Conservation (phyloP, 1,140 invertebrate species). For the Drosophila tani region DNA sequence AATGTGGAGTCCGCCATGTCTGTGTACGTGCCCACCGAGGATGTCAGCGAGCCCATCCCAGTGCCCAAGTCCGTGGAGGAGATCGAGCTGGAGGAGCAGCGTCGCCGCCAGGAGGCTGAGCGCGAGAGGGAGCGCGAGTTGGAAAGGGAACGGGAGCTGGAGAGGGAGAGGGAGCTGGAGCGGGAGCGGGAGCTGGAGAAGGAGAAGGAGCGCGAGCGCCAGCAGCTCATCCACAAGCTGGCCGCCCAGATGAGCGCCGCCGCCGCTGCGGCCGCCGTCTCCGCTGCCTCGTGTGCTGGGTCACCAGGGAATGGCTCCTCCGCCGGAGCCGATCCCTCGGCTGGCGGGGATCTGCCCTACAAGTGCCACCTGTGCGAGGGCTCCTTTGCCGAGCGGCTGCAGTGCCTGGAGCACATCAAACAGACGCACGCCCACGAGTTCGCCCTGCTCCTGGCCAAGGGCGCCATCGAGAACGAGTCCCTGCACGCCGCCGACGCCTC, state of each 20-base stretch:
- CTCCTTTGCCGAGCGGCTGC: conserved; percentile 91
- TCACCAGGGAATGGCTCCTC: conserved; percentile 2
- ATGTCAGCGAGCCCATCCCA: conserved; percentile 81
- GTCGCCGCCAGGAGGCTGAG: conserved; percentile 64
- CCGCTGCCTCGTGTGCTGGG: conserved; percentile 34
- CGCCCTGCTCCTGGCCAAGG: conserved; percentile 91
- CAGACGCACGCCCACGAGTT: conserved; percentile 90
- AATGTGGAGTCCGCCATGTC: conserved; percentile 85
- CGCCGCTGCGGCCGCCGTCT: conserved; percentile 21
- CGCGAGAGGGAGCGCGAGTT: conserved; percentile 45
- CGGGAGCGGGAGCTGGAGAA: conserved; percentile 48
- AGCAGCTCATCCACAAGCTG: conserved; percentile 43
- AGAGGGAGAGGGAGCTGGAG: conserved; percentile 36
- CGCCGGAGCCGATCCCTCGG: conserved; percentile 6
- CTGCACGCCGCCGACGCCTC: conserved; percentile 31
- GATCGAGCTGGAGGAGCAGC: conserved; percentile 76
- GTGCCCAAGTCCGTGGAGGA: conserved; percentile 83
- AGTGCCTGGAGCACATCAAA: conserved; percentile 93
- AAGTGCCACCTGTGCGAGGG: conserved; percentile 97
- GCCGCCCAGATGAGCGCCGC: conserved; percentile 41
- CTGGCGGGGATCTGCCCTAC: conserved; percentile 90
- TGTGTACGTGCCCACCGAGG: conserved; percentile 83
- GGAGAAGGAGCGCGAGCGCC: conserved; percentile 44
- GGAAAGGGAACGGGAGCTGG: conserved; percentile 28
- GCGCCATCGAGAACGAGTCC: conserved; percentile 89